Evolutionary conservation across 2,113 vertebrate species (phyloP), one percentile per base, ranked within the genome.

Genomic region (Phyllostomus hastatus): DNA sequence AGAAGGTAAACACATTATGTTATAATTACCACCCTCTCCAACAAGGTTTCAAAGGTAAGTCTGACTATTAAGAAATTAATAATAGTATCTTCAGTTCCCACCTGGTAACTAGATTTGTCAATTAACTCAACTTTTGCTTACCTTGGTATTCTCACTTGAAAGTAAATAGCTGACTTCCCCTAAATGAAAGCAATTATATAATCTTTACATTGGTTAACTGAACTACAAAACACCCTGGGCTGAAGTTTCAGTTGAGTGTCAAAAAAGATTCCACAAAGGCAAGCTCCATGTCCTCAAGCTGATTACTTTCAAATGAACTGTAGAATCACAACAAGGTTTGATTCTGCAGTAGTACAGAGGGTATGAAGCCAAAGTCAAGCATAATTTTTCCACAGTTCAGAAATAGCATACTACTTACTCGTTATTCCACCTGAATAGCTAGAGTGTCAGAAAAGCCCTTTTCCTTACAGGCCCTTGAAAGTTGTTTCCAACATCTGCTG

Each of bases 181-280:
- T 50, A 84, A 92, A n/a, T 89, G 88, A 59, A 80, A 88, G 24
- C 31, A 52, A 38, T 64, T 88, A 96, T 61, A 50, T 73, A 94
- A 85, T 38, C 7, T 5, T 82, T 88, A 20, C 48, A 41, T 19
- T 90, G 69, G 57, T 81, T 97, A 96, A 96, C 2, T 72, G 31
- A 48, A 80, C 78, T 96, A 88, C 33, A 82, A 70, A 97, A 97
- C 70, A 95, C 20, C 12, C 35, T 1, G 0, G 61, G 19, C 82
- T 91, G 69, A 48, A 95, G 83, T 91, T 94, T 89, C 88, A 95
- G 35, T 26, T 73, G 61, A 81, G 50, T 79, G 41, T 95, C 76
- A 90, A 80, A 90, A 83, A 92, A 96, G 88, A 97, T 95, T 94
- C 76, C 95, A 95, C 26, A 97, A 90, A 95, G 67, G 88, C 85